A percentile compares a stretch with the other conserved stretches of the same genome.
Evolutionary conservation across 1,140 invertebrate genomes (phyloP).

Genomic region (Rhyzopertha dominica): DNA sequence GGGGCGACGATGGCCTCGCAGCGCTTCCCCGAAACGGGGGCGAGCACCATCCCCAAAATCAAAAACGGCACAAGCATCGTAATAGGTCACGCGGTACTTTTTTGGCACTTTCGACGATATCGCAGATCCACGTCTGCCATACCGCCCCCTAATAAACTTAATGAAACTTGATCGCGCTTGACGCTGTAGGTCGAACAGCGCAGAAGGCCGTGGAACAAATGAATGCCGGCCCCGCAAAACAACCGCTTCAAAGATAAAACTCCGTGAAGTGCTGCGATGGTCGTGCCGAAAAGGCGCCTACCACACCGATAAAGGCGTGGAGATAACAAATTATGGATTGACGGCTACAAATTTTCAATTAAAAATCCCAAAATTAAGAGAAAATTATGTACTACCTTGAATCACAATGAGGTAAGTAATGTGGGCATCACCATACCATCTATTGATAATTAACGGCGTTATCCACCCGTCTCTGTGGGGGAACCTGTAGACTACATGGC

Average conservation of each 20-base stretch:
- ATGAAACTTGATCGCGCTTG: constrained; percentile 11
- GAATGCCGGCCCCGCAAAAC: constrained; percentile 32
- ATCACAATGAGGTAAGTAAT: not conserved
- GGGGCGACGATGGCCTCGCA: constrained; percentile 78
- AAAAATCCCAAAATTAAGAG: not conserved
- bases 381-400: not conserved
- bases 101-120: constrained; percentile 16
- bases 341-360: not conserved
- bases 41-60: constrained; percentile 9
- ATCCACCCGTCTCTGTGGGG: no score
- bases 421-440: not conserved
- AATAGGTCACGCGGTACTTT: constrained; percentile 15
- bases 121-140: constrained; percentile 14
- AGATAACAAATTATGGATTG: not conserved
- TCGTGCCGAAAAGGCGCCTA: constrained; percentile 14
- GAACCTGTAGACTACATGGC: no score
- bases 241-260: constrained; percentile 37
- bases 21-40: constrained; percentile 32
- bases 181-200: constrained; percentile 3
- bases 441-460: not conserved
- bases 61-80: constrained; percentile 5
- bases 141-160: constrained; percentile 9
- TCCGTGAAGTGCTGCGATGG: constrained; percentile 30
- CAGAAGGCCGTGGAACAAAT: constrained; percentile 22
- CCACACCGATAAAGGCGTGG: constrained; percentile 9